Evolutionary conservation across 2,113 vertebrate species (phyloP), one percentile per base, ranked within the genome.

Genomic region (Balaenoptera acutorostrata): DNA sequence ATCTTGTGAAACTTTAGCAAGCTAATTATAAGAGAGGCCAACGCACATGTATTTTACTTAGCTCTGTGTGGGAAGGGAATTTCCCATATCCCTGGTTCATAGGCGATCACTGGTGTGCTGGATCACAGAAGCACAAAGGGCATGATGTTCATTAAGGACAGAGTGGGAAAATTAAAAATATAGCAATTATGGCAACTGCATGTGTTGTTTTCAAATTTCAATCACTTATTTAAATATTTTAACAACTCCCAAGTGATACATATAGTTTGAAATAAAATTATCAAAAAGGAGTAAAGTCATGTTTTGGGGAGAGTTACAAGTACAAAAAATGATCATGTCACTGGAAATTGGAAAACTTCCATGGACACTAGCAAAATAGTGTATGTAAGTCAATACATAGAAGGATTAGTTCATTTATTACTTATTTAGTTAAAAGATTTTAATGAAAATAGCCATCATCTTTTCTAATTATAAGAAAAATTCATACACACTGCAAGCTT

Each of bases 1-100:
- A 92, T 77, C 85, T 68, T 90, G 29, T 96, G 75, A 88, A 95
- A 96, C 14, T 91, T 96, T 46, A 84, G 29, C 86, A 74, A 88
- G 63, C 93, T 96, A 94, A 94, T 96, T 96, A 92, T 7, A 39
- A 90, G 17, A 75, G 52, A 87, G 29, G 8, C 71, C 77, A 78
- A 91, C 18, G 31, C 61, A 57, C 59, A 46, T 46, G n/a, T 74
- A 39, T 69, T 94, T 90, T 80, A 72, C 41, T 80, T 36, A 66
- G 63, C 49, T 88, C n/a, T 33, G n/a, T 69, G 52, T 84, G 57
- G 18, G 41, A 88, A 93, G 52, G 64, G 21, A 46, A 68, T 80
- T 63, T 64, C 39, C 64, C 85, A 78, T 36, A 31, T 55, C 20
- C 18, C 57, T 44, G 5, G 39, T 71, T 88, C 57, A 2, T 12